These are phyloP conservation scores for Menidia menidia DNA, from an alignment of 2,797 vertebrate genomes.

Conservation along the genomic window DNA sequence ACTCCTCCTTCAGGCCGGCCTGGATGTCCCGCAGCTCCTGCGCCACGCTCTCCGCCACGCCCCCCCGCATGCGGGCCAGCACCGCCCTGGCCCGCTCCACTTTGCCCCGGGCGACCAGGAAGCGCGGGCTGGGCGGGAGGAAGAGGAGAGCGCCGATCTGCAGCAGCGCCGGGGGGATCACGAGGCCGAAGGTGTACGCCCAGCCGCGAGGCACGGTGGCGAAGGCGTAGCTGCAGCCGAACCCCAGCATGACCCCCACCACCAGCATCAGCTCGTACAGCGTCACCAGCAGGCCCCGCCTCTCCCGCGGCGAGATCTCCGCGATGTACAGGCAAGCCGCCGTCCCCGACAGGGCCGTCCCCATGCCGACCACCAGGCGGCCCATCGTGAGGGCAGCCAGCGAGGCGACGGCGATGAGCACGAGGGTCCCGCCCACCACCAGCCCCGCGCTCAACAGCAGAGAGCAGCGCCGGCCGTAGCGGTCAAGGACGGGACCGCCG, in stretches of 20 bases:
- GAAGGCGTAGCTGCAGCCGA: slow-evolving; percentile 91
- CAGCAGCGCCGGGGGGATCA: slow-evolving; percentile 87
- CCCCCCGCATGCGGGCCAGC: slow-evolving; percentile 84
- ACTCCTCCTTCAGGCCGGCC: slow-evolving; percentile 89
- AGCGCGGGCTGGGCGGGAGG: slow-evolving; percentile 93
- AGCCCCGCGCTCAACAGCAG: slow-evolving; percentile 88
- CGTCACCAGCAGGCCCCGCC: slow-evolving; percentile 92
- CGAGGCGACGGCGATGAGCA: slow-evolving; percentile 83
- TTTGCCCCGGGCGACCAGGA: slow-evolving; percentile 87
- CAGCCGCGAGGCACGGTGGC: slow-evolving; percentile 85
- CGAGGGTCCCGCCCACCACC: slow-evolving; percentile 85
- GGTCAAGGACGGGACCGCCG: slow-evolving; percentile 90
- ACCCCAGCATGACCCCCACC: slow-evolving; percentile 91
- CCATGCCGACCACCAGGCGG: slow-evolving; percentile 88
- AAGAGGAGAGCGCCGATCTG: slow-evolving; percentile 89
- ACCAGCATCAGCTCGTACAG: slow-evolving; percentile 96
- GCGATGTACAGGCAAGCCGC: slow-evolving; percentile 94
- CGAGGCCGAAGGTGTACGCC: slow-evolving; percentile 92
- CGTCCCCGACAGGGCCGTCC: slow-evolving; percentile 90
- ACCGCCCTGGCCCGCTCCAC: slow-evolving; percentile 87
- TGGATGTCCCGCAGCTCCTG: slow-evolving; percentile 89
- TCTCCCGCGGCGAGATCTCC: slow-evolving; percentile 91
- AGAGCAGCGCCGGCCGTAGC: slow-evolving; percentile 88
- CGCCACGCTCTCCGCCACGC: slow-evolving; percentile 69
- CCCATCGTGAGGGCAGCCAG: slow-evolving; percentile 85